Evolutionary conservation across 2,113 vertebrate species (phyloP), one percentile per base, ranked within the genome.

Genomic region (Vidua macroura): DNA sequence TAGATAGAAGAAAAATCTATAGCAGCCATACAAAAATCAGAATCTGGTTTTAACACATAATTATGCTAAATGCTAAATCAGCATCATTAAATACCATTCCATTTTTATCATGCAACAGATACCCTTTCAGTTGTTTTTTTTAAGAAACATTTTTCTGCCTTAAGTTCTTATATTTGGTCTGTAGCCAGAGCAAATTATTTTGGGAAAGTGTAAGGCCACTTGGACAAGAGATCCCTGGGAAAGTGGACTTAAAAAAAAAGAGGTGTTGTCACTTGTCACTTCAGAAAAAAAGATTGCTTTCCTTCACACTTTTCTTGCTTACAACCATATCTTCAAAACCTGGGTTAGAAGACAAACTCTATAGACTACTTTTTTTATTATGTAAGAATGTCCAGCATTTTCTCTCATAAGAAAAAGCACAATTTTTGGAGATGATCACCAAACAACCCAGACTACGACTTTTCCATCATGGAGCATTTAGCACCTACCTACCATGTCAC

Each of bases 111-210:
- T 10, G 53, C 56, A 86, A 81, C 27, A 75, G 68, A 90, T 74
- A 88, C 13, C 13, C 44, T 83, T 91, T 86, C 52, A 70, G 31
- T 27, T 13, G n/a, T 62, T 83, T 86, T 82, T 41, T 27, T 37
- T 48, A 37, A 70, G 55, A 59, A 81, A 75, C 4, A 6, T 33
- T 68, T 88, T 92, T 93, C 95, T 94, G 52, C 85, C 44, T 73
- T 10, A 83, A 84, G 21, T 83, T 86, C 76, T 94, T 1, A 3
- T 63, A 52, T 67, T 96, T 97, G 96, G 95, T 82, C 64, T 90
- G 31, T 58, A 86, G 90, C 95, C 96, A 97, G 80, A 83, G 22
- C 56, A 92, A 90, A 90, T 90, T 97, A 97, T 97, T 97, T 96
- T 90, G 37, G 93, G 95, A 96, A 97, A 95, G 90, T 94, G 79